These are phyloP conservation scores for Perccottus glenii DNA, from an alignment of 2,113 vertebrate genomes.

Conservation along the genomic window DNA sequence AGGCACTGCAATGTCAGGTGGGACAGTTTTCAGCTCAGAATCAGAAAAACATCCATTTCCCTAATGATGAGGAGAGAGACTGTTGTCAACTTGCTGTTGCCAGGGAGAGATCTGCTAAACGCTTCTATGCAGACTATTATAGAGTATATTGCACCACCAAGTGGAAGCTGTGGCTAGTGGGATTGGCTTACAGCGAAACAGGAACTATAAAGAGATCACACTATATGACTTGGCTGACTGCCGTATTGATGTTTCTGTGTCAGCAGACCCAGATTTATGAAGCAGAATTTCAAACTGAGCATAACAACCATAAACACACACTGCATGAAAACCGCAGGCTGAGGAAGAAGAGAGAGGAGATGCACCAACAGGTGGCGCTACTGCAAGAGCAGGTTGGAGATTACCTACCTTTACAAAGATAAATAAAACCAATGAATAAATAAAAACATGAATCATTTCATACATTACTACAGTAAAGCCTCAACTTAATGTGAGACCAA, in stretches of 20 bases:
- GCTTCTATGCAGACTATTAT: slow-evolving; percentile 18
- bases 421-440: not conserved
- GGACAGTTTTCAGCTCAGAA: slow-evolving; percentile 21
- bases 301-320: slow-evolving; percentile 79
- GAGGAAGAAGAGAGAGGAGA: slow-evolving; percentile 78
- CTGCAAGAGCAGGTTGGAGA: slow-evolving; percentile 81
- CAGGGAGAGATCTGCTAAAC: slow-evolving; percentile 49
- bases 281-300: slow-evolving; percentile 80
- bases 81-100: slow-evolving; percentile 64
- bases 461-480: no score
- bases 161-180: slow-evolving; percentile 47
- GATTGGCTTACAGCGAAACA: not conserved
- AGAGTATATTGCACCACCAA: slow-evolving; percentile 65
- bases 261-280: slow-evolving; percentile 82
- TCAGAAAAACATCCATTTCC: slow-evolving; percentile 30
- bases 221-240: slow-evolving; percentile 18
- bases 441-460: not conserved
- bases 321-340: slow-evolving; percentile 80
- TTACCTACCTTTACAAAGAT: not conserved
- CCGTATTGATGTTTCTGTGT: slow-evolving; percentile 37
- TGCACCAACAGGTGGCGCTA: slow-evolving; percentile 81
- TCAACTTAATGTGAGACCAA: no score
- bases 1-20: slow-evolving; percentile 78
- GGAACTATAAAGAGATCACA: slow-evolving; percentile 14
- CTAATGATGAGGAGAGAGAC: slow-evolving; percentile 30